Percentiles rank a stretch among this genome's conserved stretches.
Evolutionary conservation across 1,140 invertebrate genomes (phyloP).

Genomic region (Lepeophtheirus salmonis): DNA sequence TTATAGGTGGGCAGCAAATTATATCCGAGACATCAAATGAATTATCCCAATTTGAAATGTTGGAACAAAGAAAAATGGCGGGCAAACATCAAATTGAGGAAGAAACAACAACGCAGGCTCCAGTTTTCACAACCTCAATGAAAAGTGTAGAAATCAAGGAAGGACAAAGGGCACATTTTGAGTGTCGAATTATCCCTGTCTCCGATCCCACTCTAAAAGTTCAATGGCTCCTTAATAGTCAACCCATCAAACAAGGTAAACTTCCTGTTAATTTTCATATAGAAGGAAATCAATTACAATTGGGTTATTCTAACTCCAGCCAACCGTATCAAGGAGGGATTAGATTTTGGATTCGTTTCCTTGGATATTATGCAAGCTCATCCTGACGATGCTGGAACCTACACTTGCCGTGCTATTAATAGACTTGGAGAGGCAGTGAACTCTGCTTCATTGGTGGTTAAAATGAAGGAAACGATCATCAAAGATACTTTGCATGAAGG

Average conservation of each 20-base stretch:
- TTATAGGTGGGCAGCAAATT: neutral
- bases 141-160: conserved; percentile 82
- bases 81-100: conserved; percentile 6
- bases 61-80: conserved; percentile 1
- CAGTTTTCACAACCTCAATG: conserved; percentile 70
- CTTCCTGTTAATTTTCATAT: neutral
- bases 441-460: conserved; percentile 38
- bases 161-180: conserved; percentile 85
- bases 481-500: conserved; percentile 63
- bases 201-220: conserved; percentile 90
- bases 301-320: conserved; percentile 27
- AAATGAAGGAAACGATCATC: conserved; percentile 61
- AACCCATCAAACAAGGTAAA: conserved; percentile 49
- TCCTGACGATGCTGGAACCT: conserved; percentile 74
- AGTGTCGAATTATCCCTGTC: conserved; percentile 81
- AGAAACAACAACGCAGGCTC: conserved; percentile 54
- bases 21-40: neutral
- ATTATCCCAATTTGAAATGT: conserved; percentile 1
- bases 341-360: conserved; percentile 83
- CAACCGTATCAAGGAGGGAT: conserved; percentile 70
- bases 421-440: conserved; percentile 66
- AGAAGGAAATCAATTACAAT: no score
- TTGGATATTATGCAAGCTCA: conserved; percentile 75
- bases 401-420: conserved; percentile 70
- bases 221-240: conserved; percentile 91